A percentile compares a stretch with the other conserved stretches of the same genome.
Evolutionary conservation across 2,888 invertebrate species (phyloP).

Genomic region (Argyresthia albistria): DNA sequence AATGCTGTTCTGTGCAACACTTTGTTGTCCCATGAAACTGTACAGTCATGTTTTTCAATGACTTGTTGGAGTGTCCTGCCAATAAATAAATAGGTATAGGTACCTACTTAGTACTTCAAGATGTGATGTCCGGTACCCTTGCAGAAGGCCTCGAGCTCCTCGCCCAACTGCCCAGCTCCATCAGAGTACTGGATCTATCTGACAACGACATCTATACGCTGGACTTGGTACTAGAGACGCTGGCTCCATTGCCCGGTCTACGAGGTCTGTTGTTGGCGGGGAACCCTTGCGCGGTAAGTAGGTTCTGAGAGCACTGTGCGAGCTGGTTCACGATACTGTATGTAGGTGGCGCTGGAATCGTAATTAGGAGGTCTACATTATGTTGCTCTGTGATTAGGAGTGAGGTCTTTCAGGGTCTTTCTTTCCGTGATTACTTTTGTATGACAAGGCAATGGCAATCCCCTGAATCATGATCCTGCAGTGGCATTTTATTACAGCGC

Average conservation of each 20-base stretch:
- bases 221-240: conserved; percentile 38
- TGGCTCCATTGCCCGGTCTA: conserved; percentile 42
- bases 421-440: too few species aligned
- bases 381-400: too few species aligned
- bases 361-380: too few species aligned
- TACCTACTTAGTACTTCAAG: not conserved
- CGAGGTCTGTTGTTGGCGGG: conserved; percentile 62
- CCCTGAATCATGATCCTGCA: too few species aligned
- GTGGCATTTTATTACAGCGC: not conserved
- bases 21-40: too few species aligned
- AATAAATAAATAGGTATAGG: not conserved
- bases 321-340: not conserved
- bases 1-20: too few species aligned
- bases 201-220: conserved; percentile 73
- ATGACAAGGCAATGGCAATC: too few species aligned
- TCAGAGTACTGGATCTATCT: conserved; percentile 62
- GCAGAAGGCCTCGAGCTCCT: conserved; percentile 30
- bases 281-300: conserved; percentile 71
- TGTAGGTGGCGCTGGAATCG: conserved; percentile 28
- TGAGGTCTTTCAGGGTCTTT: too few species aligned
- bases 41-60: too few species aligned
- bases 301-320: conserved; percentile 9
- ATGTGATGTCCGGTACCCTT: not conserved
- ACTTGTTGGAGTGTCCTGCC: too few species aligned
- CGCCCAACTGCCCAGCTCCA: conserved; percentile 24